Base-by-base conservation (phyloP, 2,797 vertebrate genomes). In the Pitangus sulphuratus region DNA sequence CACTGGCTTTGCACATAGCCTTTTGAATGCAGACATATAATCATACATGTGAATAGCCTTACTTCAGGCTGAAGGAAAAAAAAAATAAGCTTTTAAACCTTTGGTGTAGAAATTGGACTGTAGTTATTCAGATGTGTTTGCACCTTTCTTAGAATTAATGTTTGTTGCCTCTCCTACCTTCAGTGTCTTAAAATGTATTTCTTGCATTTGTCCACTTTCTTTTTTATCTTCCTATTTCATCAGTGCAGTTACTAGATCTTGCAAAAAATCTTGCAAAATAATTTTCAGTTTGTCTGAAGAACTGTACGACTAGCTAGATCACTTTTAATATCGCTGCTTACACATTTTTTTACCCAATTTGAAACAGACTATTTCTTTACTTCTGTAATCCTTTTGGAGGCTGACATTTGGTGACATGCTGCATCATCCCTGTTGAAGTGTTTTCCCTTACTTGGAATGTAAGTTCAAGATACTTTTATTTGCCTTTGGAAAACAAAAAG, bases 361-460 rank as follows among this genome's bases (percentile, higher is more conserved):
- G 66, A 84, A 76, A 26, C 9, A 24, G 31, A 39, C 39, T 71
- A 3, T 77, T 76, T 89, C 53, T 88, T 95, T 89, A 61, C 28
- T 53, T 61, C 42, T 84, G 35, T 51, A 79, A 47, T 86, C 15
- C 30, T 33, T 84, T 37, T 51, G 62, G 72, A 78, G 50, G 61
- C 72, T 91, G 75, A 42, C 79, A n/a, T 14, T 83, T 74, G 40
- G 30, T 83, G 42, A 60, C 64, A 26, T 71, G 64, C 44, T 83
- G 24, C 1, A 1, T 90, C 21, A 2, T 74, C 66, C 56, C 48
- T 24, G 16, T 72, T 26, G 31, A 82, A 82, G 24, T 80, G n/a
- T 82, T 92, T 84, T 90, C 40, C 75, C 65, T 81, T 83, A 77
- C 57, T 92, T 93, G 87, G 87, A 87, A 80, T 90, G 74, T n/a